Evolutionary conservation across 2,888 invertebrate species (phyloP), one percentile per base, ranked within the genome.

Genomic region (Tubulanus polymorphus): DNA sequence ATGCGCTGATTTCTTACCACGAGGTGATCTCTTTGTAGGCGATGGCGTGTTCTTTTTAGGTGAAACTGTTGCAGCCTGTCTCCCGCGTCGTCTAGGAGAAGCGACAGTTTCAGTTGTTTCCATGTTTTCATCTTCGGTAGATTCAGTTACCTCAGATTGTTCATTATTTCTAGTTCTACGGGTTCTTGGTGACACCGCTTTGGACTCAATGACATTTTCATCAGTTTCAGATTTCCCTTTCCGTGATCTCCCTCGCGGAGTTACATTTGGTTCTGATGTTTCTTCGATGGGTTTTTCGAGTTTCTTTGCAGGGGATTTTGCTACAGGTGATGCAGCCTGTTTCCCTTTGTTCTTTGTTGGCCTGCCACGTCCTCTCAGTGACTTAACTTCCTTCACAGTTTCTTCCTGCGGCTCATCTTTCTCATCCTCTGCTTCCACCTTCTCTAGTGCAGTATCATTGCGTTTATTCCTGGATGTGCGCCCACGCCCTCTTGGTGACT

Each of bases 351-450:
- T n/a, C 35, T n/a, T 32, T 12, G 35, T n/a, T 12, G n/a, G 10
- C 10, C 35, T 10, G 35, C 35, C 35, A 32, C 35, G 35, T 10
- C 35, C 35, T n/a, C n/a, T n/a, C n/a, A n/a, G n/a, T n/a, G n/a
- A n/a, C n/a, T n/a, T 35, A 28, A 48, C 37, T 25, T 5, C 15
- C 23, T 49, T 48, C 15, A 46, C 55, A 12, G 25, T 29, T 29
- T 27, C 18, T 50, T 45, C 51, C 1, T 29, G 12, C 26, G 45
- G 20, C 37, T 55, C 35, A 27, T 32, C 51, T 25, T 29, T 37
- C 47, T 28, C 47, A 45, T 10, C 25, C 8, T 30, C 35, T 30
- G 20, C 52, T 10, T 15, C 35, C 35, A 32, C 15, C 35, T 32
- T 15, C 35, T 32, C 35, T 15, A 15, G 35, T 32, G 10, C 35